These are phyloP conservation scores for Elmis aenea DNA, from an alignment of 2,888 invertebrate species.

Conservation along the genomic window DNA sequence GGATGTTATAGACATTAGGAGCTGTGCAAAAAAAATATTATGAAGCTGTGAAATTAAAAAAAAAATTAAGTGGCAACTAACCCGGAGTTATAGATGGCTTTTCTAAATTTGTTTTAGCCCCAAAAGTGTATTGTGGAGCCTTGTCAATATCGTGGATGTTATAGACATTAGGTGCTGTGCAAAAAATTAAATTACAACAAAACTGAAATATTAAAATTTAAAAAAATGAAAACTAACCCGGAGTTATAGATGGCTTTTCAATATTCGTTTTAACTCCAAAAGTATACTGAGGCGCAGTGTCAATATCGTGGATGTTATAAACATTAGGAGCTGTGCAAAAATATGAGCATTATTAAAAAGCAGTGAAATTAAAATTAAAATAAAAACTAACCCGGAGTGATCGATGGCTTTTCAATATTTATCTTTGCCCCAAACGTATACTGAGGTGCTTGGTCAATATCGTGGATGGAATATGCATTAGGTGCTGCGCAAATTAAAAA, in stretches of 20 bases:
- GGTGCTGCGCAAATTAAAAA: slow-evolving; percentile 66
- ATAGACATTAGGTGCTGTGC: slow-evolving; percentile 80
- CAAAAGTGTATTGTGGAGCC: slow-evolving; percentile 64
- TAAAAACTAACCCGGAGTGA: slow-evolving; percentile 59
- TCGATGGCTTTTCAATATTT: slow-evolving; percentile 53
- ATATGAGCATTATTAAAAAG: slow-evolving; percentile 7
- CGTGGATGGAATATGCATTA: slow-evolving; percentile 72
- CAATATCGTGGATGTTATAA: slow-evolving; percentile 74
- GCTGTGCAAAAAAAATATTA: no score
- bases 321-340: slow-evolving; percentile 91
- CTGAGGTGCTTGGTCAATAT: slow-evolving; percentile 59
- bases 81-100: slow-evolving; percentile 62
- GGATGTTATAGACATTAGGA: slow-evolving; percentile 84
- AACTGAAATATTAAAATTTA: slow-evolving; percentile 7
- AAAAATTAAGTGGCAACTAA: no score
- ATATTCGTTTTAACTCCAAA: slow-evolving; percentile 65
- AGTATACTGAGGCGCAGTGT: slow-evolving; percentile 62
- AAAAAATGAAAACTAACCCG: slow-evolving; percentile 56
- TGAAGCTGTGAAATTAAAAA: no score
- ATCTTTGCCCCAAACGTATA: slow-evolving; percentile 67
- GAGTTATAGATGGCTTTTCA: slow-evolving; percentile 60
- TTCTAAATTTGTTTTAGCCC: slow-evolving; percentile 57
- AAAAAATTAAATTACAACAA: slow-evolving; percentile 20
- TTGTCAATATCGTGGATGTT: slow-evolving; percentile 64
- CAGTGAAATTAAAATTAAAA: neutral